These are phyloP conservation scores for Drymodes brunneopygia DNA, from an alignment of 2,113 vertebrate species.

Conservation along the genomic window DNA sequence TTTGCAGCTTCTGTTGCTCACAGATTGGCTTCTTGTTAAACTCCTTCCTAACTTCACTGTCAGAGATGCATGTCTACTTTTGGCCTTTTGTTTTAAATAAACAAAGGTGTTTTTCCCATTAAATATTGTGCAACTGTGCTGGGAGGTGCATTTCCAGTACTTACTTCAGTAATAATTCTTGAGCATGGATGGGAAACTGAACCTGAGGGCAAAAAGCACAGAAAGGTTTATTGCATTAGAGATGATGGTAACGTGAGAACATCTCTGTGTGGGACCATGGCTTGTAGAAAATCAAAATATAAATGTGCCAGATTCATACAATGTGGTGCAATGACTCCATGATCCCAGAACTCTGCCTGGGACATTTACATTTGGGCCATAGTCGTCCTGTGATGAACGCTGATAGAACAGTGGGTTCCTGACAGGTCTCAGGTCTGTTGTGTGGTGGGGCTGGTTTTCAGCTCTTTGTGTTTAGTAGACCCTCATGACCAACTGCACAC, in stretches of 20 bases:
- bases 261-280: background rate
- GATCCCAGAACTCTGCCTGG: background rate
- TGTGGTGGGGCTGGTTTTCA: background rate
- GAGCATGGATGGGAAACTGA: background rate
- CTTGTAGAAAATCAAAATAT: background rate
- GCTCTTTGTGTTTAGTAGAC: background rate
- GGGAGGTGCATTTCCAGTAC: background rate
- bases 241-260: background rate
- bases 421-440: background rate
- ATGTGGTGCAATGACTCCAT: fast-evolving
- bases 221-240: background rate
- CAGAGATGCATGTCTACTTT: background rate
- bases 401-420: background rate
- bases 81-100: background rate
- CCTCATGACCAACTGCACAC: background rate
- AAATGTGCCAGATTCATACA: background rate
- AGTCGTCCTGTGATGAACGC: background rate
- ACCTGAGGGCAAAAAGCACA: background rate
- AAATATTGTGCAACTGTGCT: background rate
- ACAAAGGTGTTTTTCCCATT: background rate
- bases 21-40: background rate
- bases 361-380: background rate
- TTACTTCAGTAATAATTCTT: background rate
- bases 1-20: background rate
- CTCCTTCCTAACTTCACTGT: background rate